Base-by-base conservation (phyloP, 53 echinoderm and acorn worm genomes). In the Temnopleurus reevesii region DNA sequence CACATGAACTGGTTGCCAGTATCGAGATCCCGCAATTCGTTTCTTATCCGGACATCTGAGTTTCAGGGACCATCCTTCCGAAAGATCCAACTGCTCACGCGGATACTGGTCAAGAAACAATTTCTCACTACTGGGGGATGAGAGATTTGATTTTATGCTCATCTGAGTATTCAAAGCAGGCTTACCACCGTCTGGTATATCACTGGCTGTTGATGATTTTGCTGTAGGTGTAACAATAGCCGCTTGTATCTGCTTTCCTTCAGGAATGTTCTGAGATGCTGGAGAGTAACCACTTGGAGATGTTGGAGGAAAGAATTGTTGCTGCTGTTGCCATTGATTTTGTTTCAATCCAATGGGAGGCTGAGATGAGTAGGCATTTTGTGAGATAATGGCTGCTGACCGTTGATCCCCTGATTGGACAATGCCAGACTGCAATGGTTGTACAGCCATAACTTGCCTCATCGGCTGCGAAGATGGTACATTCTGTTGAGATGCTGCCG, bases 1-100 rank as follows among this genome's bases (percentile, higher is more conserved):
- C 24, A 94, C 89, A 60, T 85, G 93, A 27, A 97, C 95, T 18
- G 94, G 90, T 61, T 93, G 93, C 97, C 97, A 97, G 23, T 89
- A 93, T 44, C 97, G 89, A 4, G 97, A 94, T 4, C 97, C 95
- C 55, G 95, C 94, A 4, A 97, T 55, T 57, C 89, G 95, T 85
- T 97, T 97, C 85, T 94, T 97, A 76, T 95, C 97, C 0, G 97
- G 97, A 82, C 80, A 91, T 23, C 97, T 79, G 24, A 97, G 77
- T 95, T 94, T 93, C 13, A 97, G 92, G 51, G 92, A 49, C 97
- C 97, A 97, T 31, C 97, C 97, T 63, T 89, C 59, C 12, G 83
- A 76, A 3, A 91, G 92, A 54, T 97, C 93, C n/a, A 54, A 49
- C 2, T 81, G 31, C 15, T 80, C 83, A 76, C 92, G 58, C 13